phyloP scores from a whole-genome alignment of 2,797 vertebrate species.

The Fundulus diaphanus region DNA sequence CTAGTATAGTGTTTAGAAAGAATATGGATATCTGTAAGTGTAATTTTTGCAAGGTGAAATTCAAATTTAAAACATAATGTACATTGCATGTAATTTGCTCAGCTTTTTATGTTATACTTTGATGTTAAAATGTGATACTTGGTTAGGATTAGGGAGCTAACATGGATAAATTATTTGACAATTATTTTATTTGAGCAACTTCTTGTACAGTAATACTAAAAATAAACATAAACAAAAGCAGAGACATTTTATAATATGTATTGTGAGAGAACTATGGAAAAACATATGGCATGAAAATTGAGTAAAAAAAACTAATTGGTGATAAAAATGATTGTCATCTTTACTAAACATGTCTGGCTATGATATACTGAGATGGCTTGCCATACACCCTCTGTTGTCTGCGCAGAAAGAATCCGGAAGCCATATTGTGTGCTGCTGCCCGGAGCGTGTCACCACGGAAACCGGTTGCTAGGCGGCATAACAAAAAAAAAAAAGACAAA shows the following conservation, averaged over 20 bases:
- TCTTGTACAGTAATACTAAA: not conserved
- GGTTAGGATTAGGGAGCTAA: no score
- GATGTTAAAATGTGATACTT: no score
- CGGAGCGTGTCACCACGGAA: conserved; percentile 76
- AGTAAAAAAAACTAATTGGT: not conserved
- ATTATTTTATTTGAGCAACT: no score
- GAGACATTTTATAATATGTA: not conserved
- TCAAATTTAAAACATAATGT: not conserved
- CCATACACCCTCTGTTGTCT: conserved; percentile 7
- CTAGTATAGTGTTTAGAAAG: no score
- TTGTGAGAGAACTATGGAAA: not conserved
- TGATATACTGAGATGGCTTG: not conserved
- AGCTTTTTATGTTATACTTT: not conserved
- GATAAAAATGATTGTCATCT: not conserved
- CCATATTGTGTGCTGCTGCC: conserved; percentile 63
- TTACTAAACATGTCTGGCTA: not conserved
- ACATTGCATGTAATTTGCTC: not conserved
- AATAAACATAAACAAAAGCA: not conserved
- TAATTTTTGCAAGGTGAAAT: not conserved
- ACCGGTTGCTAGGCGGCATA: conserved; percentile 90
- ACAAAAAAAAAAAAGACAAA: conserved; percentile 84
- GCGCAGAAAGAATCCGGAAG: conserved; percentile 70
- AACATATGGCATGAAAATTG: not conserved
- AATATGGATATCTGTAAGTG: not conserved
- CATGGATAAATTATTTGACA: not conserved